Conservation (phyloP, 2,113 vertebrate genomes). For the Opisthocomus hoazin region DNA sequence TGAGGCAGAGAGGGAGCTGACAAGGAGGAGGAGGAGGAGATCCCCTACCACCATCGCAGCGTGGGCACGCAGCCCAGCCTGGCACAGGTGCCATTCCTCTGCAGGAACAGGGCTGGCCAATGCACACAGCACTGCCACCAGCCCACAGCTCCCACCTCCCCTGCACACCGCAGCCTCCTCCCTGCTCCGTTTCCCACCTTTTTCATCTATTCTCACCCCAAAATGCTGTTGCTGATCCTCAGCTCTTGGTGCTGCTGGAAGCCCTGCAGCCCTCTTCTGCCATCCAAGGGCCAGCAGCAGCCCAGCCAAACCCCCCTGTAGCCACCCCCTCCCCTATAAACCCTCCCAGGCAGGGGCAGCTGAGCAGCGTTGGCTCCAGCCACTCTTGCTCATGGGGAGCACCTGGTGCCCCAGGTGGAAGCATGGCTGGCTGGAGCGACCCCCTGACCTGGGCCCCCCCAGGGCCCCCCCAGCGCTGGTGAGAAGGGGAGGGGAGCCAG, state of each 20-base stretch:
- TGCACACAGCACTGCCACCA: accelerated
- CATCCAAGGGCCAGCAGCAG: neutral
- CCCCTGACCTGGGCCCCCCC: neutral
- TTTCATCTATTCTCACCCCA: accelerated
- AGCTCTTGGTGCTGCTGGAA: accelerated
- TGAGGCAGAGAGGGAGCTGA: neutral
- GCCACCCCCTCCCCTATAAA: accelerated
- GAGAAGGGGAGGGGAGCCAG: neutral
- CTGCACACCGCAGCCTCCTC: neutral
- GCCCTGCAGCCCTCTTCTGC: accelerated
- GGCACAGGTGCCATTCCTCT: accelerated
- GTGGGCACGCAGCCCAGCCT: neutral
- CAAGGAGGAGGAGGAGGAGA: neutral
- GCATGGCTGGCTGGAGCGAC: accelerated
- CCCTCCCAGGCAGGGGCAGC: neutral
- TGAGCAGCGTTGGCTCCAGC: neutral
- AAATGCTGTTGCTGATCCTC: accelerated
- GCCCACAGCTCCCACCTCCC: neutral
- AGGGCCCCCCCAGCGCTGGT: neutral
- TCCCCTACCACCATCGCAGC: accelerated
- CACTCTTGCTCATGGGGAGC: neutral
- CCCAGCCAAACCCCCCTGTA: accelerated
- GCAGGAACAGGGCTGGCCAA: accelerated
- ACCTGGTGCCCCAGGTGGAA: neutral
- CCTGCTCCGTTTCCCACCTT: accelerated